Evolutionary conservation across 1,140 invertebrate genomes (phyloP).

Genomic region (Bombus confusus): DNA sequence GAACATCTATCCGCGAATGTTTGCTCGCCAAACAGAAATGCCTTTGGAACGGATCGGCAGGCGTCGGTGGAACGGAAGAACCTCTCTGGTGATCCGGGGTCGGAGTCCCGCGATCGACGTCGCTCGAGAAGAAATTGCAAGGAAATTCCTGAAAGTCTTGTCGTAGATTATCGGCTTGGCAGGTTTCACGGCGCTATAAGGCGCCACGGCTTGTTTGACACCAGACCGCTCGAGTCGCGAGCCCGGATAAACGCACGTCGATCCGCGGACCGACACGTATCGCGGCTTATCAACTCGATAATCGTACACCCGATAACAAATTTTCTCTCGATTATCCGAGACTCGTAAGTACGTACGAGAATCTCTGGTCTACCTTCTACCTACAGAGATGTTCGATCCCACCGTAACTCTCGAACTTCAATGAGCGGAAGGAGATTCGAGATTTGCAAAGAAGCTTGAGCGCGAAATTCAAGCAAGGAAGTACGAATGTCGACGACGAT

Average conservation of each 20-base stretch:
- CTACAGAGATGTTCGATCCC: no score
- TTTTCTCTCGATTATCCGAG: not conserved
- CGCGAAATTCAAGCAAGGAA: no score
- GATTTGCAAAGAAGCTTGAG: no score
- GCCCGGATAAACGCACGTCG: conserved; percentile 11
- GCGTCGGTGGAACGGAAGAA: not conserved
- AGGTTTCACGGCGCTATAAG: conserved; percentile 47
- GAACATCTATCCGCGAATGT: not conserved
- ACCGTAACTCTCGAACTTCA: no score
- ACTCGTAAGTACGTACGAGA: not conserved
- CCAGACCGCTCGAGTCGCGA: conserved; percentile 11
- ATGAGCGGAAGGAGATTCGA: no score
- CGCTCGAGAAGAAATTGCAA: not conserved
- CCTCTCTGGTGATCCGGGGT: no score
- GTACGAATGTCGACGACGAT: no score
- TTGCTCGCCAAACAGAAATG: not conserved
- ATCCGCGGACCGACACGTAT: not conserved
- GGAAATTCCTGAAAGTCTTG: conserved; percentile 35
- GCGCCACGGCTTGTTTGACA: conserved; percentile 24
- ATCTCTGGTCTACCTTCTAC: not conserved
- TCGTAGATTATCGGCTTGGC: conserved; percentile 49
- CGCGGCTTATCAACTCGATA: not conserved
- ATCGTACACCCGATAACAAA: not conserved
- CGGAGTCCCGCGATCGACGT: not conserved
- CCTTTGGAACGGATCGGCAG: not conserved